Conservation (phyloP, 1,140 invertebrate species). For the Caenorhabditis inopinata region DNA sequence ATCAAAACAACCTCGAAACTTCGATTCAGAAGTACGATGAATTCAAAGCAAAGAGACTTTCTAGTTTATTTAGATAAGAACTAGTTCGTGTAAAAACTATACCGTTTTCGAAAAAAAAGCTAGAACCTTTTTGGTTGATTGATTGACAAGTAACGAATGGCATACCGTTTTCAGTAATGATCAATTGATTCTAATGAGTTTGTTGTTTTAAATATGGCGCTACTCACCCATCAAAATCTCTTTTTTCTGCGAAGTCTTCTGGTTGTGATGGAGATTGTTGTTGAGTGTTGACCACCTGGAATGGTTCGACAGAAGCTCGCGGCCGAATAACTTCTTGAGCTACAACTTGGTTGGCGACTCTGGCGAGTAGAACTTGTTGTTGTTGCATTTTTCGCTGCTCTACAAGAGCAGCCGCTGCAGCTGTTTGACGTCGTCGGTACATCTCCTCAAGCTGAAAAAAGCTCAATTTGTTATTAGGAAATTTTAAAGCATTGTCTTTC, state of each 20-base stretch:
- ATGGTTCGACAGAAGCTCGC: slow-evolving; percentile 42
- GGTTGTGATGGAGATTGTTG: slow-evolving; percentile 9
- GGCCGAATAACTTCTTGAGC: slow-evolving; percentile 17
- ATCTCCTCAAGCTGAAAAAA: slow-evolving; percentile 35
- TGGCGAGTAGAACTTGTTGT: not conserved
- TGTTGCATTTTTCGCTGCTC: slow-evolving; percentile 42
- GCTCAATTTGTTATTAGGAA: no score
- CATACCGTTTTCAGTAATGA: not conserved
- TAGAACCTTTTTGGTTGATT: not conserved
- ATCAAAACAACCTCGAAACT: not conserved
- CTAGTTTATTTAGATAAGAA: not conserved
- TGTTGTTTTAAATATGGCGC: not conserved
- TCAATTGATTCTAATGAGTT: not conserved
- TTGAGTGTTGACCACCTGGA: slow-evolving; percentile 27
- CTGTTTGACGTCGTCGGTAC: slow-evolving; percentile 20
- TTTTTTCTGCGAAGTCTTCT: not conserved
- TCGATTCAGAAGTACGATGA: no score
- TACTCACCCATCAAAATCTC: not conserved
- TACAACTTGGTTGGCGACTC: not conserved
- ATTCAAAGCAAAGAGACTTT: no score
- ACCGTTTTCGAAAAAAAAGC: slow-evolving; percentile 1
- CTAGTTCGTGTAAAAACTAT: not conserved
- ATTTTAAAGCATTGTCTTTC: no score
- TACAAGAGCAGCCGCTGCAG: slow-evolving; percentile 22
- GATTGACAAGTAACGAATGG: not conserved